Conservation (phyloP, 2,797 vertebrate genomes). For the Schizopygopsis pylzovi region DNA sequence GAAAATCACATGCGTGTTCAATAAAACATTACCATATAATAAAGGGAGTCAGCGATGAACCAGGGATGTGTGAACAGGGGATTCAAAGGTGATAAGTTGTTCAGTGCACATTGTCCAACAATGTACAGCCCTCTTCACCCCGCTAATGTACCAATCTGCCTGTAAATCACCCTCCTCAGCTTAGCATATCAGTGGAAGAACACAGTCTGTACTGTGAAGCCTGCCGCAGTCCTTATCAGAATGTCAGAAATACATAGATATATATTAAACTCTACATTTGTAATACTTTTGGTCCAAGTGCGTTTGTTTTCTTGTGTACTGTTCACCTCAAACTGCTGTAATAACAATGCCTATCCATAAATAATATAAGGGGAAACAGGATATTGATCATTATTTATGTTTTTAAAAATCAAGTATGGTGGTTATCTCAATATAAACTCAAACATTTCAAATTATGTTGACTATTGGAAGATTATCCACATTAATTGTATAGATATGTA, state of each 20-base stretch:
- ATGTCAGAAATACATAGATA: conserved; percentile 84
- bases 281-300: conserved; percentile 71
- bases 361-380: neutral
- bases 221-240: conserved; percentile 85
- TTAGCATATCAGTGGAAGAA: conserved; percentile 82
- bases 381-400: neutral
- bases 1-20: conserved; percentile 72
- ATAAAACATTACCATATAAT: conserved; percentile 50
- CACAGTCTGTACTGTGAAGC: conserved; percentile 84
- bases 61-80: conserved; percentile 54
- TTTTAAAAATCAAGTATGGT: neutral
- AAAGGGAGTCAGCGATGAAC: conserved; percentile 42
- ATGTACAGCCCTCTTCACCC: conserved; percentile 75
- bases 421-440: neutral
- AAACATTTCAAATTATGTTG: neutral
- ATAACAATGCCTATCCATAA: neutral
- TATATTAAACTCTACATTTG: conserved; percentile 86
- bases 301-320: conserved; percentile 11
- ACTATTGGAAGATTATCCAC: neutral
- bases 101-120: conserved; percentile 74
- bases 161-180: conserved; percentile 76
- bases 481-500: neutral
- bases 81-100: conserved; percentile 58
- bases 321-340: neutral
- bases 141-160: conserved; percentile 77